Percentiles rank a stretch among this genome's conserved stretches.
phyloP scores from a whole-genome alignment of 2,888 invertebrate genomes.

The Andrena minutula region DNA sequence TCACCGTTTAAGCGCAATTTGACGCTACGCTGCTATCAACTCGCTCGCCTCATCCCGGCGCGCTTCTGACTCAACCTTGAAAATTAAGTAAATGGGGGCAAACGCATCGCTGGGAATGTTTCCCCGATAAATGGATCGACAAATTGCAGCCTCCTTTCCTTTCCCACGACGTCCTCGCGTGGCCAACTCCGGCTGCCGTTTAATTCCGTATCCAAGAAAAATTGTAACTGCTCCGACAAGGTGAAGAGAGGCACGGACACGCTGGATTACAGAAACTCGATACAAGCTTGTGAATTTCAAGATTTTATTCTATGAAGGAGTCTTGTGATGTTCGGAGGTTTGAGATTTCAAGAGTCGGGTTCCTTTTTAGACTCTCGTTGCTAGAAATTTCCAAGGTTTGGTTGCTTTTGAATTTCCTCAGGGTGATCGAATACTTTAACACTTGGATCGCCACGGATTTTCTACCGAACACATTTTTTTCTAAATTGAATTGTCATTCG shows the following conservation, averaged over 20 bases:
- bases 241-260: not conserved
- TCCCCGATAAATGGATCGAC: slow-evolving; percentile 15
- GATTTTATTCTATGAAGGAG: not conserved
- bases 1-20: slow-evolving; percentile 51
- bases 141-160: slow-evolving; percentile 32
- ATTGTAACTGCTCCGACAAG: slow-evolving; percentile 11
- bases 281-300: not conserved
- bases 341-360: not conserved
- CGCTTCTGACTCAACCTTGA: slow-evolving; percentile 15
- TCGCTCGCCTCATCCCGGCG: slow-evolving; percentile 1
- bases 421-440: no score
- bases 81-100: slow-evolving; percentile 18
- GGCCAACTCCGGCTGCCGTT: not conserved
- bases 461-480: no score
- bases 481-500: no score
- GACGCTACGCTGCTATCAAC: slow-evolving; percentile 21
- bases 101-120: no score
- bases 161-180: slow-evolving; percentile 16
- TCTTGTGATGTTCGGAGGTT: not conserved
- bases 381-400: no score
- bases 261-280: not conserved
- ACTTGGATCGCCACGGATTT: no score
- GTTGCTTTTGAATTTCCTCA: no score
- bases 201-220: not conserved
- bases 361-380: no score